Percentiles rank a stretch among this genome's conserved stretches.
These are phyloP conservation scores for Nannospalax galili DNA, from an alignment of 2,113 vertebrate genomes.

Conservation along the genomic window DNA sequence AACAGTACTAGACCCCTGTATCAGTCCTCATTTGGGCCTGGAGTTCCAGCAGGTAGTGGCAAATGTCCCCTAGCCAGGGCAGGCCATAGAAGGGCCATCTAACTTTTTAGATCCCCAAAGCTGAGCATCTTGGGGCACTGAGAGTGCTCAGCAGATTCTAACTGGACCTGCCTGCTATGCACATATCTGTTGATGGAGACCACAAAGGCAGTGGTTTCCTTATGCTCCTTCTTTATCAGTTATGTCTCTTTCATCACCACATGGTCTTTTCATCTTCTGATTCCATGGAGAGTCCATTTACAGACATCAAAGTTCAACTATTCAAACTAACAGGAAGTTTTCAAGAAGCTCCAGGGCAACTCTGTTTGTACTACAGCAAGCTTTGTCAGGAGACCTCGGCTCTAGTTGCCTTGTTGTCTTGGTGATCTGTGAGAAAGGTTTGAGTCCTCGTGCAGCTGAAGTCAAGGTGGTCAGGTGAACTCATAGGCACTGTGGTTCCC, in stretches of 20 bases:
- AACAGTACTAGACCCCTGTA: too few species aligned
- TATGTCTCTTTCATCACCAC: neutral
- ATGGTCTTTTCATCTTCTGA: neutral
- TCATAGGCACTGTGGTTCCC: accelerated
- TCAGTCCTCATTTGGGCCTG: neutral
- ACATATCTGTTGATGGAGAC: too few species aligned
- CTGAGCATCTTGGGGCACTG: accelerated
- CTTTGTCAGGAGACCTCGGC: neutral
- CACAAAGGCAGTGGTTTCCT: accelerated
- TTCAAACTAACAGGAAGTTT: neutral
- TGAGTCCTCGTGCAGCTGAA: accelerated
- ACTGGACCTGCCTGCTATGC: neutral
- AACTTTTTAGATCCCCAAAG: neutral
- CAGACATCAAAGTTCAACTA: neutral
- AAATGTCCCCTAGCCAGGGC: neutral
- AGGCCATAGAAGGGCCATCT: neutral
- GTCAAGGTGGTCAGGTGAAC: neutral
- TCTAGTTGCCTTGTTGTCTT: neutral
- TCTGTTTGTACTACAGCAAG: accelerated
- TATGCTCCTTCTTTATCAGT: neutral
- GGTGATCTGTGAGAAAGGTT: neutral
- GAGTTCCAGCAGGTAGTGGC: neutral
- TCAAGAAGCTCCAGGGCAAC: neutral
- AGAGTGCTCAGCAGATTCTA: neutral
- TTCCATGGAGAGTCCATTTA: neutral